Percentiles rank a stretch among this genome's conserved stretches.
These are phyloP conservation scores for Eciton burchellii DNA, from an alignment of 1,140 invertebrate genomes.

Conservation along the genomic window DNA sequence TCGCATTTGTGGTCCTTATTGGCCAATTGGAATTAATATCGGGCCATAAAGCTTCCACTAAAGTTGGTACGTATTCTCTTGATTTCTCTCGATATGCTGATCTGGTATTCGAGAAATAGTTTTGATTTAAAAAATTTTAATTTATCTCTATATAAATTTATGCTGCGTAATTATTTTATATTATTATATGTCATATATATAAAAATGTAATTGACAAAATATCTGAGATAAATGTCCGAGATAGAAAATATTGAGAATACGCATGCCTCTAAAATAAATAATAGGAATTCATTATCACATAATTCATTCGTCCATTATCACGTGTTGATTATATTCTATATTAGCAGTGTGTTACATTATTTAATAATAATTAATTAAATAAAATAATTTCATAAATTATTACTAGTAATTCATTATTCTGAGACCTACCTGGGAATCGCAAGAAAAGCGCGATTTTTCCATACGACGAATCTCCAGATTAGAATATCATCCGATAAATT, in stretches of 20 bases:
- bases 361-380: no score
- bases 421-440: conserved; percentile 69
- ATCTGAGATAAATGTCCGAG: no score
- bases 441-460: conserved; percentile 73
- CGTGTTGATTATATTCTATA: no score
- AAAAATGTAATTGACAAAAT: not conserved
- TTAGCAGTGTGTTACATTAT: no score
- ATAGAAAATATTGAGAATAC: no score
- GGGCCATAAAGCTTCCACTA: conserved; percentile 73
- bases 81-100: conserved; percentile 19
- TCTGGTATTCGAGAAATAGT: not conserved
- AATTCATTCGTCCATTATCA: no score
- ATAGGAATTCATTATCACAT: no score
- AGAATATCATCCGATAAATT: conserved; percentile 63
- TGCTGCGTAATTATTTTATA: not conserved
- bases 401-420: not conserved
- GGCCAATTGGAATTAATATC: conserved; percentile 52
- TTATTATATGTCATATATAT: not conserved
- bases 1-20: not conserved
- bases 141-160: not conserved
- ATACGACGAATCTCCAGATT: conserved; percentile 70
- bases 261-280: no score
- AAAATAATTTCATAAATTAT: conserved; percentile 1
- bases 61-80: conserved; percentile 36
- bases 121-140: conserved; percentile 19